Percentiles rank a stretch among this genome's conserved stretches.
phyloP scores from a whole-genome alignment of 2,797 vertebrate genomes.

The Sardinella longiceps region DNA sequence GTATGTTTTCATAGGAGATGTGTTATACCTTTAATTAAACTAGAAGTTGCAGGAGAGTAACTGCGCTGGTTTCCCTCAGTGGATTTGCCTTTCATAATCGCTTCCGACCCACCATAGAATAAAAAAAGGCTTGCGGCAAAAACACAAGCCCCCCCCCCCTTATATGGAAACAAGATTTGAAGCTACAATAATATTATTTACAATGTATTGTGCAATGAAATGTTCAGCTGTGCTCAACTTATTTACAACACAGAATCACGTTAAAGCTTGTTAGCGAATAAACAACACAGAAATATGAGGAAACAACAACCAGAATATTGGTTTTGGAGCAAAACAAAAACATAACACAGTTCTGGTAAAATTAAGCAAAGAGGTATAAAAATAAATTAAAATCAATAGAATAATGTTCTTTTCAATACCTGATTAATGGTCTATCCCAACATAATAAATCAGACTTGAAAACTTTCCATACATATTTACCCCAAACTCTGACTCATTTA shows the following conservation, averaged over 20 bases:
- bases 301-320: neutral
- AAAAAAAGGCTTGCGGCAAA: slow-evolving; percentile 1
- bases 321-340: neutral
- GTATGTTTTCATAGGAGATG: neutral
- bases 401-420: slow-evolving; percentile 76
- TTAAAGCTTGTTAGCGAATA: slow-evolving; percentile 1
- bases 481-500: slow-evolving; percentile 83
- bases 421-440: slow-evolving; percentile 72
- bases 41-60: neutral
- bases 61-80: neutral
- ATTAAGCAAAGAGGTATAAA: slow-evolving; percentile 76
- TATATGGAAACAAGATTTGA: neutral
- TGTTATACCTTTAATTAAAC: slow-evolving; percentile 16
- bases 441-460: slow-evolving; percentile 80
- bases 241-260: neutral
- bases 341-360: slow-evolving; percentile 41
- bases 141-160: neutral
- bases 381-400: slow-evolving; percentile 85
- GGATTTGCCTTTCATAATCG: neutral
- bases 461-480: slow-evolving; percentile 81
- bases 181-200: slow-evolving; percentile 15
- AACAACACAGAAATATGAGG: neutral
- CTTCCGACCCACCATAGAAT: neutral
- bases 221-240: neutral
- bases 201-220: neutral